Evolutionary conservation across 2,113 vertebrate species (phyloP).

Genomic region (Crypturellus undulatus): DNA sequence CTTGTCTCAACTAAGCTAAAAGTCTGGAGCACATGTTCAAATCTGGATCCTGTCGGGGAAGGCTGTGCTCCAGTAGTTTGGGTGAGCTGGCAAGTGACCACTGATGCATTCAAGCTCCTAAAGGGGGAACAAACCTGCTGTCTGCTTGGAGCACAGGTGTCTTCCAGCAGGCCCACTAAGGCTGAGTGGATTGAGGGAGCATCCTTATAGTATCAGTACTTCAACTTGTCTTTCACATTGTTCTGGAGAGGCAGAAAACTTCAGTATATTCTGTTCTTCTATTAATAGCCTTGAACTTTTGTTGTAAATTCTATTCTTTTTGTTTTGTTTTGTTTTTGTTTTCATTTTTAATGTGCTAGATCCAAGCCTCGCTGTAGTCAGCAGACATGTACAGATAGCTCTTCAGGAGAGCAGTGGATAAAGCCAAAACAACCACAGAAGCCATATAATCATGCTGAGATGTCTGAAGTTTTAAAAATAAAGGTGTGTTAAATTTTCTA

Average conservation of each 20-base stretch:
- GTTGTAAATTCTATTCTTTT: neutral
- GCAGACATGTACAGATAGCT: constrained; percentile 78
- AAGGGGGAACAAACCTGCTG: fast-evolving
- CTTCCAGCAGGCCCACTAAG: neutral
- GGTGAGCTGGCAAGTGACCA: neutral
- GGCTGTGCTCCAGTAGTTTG: fast-evolving
- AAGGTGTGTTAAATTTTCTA: constrained; percentile 71
- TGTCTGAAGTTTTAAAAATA: constrained; percentile 80
- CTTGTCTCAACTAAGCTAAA: neutral
- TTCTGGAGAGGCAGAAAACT: neutral
- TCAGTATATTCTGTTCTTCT: neutral
- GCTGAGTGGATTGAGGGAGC: neutral
- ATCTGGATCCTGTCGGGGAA: neutral
- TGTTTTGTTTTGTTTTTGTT: too few species aligned
- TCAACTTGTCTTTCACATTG: neutral
- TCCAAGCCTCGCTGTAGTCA: constrained; percentile 83
- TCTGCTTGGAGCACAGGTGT: neutral
- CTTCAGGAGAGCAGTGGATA: constrained; percentile 79
- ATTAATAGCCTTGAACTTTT: neutral
- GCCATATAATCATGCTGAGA: constrained; percentile 79
- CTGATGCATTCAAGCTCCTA: neutral
- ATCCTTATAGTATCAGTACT: neutral
- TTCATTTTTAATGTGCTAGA: constrained; percentile 68
- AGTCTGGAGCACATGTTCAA: neutral
- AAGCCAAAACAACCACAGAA: constrained; percentile 86